Evolutionary conservation across 2,888 invertebrate species (phyloP).

Genomic region (Heliconius cydno): DNA sequence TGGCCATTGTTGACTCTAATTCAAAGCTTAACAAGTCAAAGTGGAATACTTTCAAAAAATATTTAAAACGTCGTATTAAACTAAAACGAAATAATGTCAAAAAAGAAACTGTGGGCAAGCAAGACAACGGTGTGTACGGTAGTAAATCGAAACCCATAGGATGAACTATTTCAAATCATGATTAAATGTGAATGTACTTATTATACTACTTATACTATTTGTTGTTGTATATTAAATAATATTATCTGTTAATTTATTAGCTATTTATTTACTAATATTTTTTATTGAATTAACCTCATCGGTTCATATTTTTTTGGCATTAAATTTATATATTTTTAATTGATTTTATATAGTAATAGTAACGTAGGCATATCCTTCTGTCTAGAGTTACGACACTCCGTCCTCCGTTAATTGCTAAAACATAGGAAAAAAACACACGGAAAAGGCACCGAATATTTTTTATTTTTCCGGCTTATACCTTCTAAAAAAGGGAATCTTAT

Average conservation of each 20-base stretch:
- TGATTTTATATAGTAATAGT: background rate
- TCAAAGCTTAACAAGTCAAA: slow-evolving; percentile 59
- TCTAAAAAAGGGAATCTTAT: background rate
- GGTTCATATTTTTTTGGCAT: background rate
- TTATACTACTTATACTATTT: no score
- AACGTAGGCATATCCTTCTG: background rate
- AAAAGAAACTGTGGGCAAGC: slow-evolving; percentile 45
- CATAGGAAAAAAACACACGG: no score
- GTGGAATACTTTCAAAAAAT: slow-evolving; percentile 62
- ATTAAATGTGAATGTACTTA: slow-evolving; percentile 3
- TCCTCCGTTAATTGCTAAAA: no score
- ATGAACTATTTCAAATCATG: background rate
- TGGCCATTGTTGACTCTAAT: slow-evolving; percentile 62
- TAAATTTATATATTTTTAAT: background rate
- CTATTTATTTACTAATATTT: background rate
- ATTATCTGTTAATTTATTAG: background rate
- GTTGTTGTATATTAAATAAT: background rate
- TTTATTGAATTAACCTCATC: background rate
- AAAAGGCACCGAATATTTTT: background rate
- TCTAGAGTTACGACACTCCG: no score
- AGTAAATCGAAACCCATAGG: slow-evolving; percentile 18
- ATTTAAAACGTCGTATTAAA: slow-evolving; percentile 55
- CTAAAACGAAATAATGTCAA: slow-evolving; percentile 45
- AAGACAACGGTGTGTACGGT: slow-evolving; percentile 37
- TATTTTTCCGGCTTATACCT: background rate